Evolutionary conservation across 2,113 vertebrate genomes (phyloP).

Genomic region (Psilopsiagon aurifrons): DNA sequence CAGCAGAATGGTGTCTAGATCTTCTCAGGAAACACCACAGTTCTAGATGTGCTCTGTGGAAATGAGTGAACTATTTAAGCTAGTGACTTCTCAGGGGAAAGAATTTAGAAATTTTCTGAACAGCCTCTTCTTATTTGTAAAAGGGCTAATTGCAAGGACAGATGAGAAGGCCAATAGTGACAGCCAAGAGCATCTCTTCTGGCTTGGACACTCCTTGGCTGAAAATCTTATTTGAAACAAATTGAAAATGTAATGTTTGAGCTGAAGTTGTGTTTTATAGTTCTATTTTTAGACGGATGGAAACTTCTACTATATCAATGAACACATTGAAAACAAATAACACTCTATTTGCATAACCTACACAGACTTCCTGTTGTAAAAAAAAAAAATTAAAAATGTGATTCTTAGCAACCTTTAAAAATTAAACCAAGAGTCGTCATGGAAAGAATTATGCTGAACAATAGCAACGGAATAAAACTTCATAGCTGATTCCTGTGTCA

Average conservation of each 20-base stretch:
- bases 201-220: background rate
- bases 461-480: background rate
- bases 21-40: background rate
- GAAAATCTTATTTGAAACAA: background rate
- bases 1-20: background rate
- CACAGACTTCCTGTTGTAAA: background rate
- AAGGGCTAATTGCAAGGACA: background rate
- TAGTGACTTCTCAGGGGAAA: background rate
- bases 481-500: background rate
- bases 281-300: background rate
- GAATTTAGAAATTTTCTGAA: background rate
- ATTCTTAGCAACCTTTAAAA: background rate
- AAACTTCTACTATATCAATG: fast-evolving
- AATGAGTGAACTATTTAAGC: background rate
- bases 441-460: background rate
- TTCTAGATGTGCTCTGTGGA: background rate
- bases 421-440: background rate
- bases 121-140: background rate
- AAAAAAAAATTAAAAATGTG: background rate
- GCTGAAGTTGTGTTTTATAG: background rate
- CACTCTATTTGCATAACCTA: background rate
- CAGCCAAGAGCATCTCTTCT: background rate
- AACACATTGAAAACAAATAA: background rate
- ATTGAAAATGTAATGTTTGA: background rate
- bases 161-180: background rate